Evolutionary conservation across 1,140 invertebrate genomes (phyloP).

Genomic region (Arion vulgaris): DNA sequence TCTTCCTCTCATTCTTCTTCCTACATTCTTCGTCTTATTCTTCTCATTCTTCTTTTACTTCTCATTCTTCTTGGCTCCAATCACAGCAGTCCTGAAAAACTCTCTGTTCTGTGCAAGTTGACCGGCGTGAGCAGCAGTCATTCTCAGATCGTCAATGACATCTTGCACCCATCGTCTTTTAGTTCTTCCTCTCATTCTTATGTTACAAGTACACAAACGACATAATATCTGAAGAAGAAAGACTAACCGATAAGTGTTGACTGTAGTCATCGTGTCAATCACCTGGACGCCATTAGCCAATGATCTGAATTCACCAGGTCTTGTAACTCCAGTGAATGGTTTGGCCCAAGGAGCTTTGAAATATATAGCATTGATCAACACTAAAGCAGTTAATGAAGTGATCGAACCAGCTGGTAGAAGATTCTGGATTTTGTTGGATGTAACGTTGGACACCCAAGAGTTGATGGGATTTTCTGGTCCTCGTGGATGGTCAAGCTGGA

Average conservation of each 20-base stretch:
- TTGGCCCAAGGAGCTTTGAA: slow-evolving; percentile 84
- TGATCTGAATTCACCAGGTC: slow-evolving; percentile 62
- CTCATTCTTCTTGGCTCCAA: too few relatives aligned
- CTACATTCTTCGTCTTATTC: too few relatives aligned
- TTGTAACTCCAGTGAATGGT: slow-evolving; percentile 78
- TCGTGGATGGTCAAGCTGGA: slow-evolving; percentile 1
- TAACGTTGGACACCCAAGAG: slow-evolving; percentile 32
- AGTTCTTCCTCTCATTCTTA: too few relatives aligned
- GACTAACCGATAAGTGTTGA: slow-evolving; percentile 13
- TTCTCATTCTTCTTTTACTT: too few relatives aligned
- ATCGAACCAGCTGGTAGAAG: slow-evolving; percentile 11
- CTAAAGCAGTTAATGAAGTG: not conserved
- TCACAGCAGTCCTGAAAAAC: too few relatives aligned
- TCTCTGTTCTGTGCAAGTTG: too few relatives aligned
- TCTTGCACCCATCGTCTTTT: too few relatives aligned
- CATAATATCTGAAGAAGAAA: too few relatives aligned
- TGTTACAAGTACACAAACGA: too few relatives aligned
- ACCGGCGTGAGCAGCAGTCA: too few relatives aligned
- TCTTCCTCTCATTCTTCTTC: too few relatives aligned
- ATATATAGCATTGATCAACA: slow-evolving; percentile 74
- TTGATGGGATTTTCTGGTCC: slow-evolving; percentile 34
- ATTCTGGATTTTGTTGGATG: slow-evolving; percentile 16
- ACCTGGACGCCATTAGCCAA: not conserved
- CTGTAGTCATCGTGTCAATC: not conserved
- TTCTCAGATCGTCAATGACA: too few relatives aligned